Evolutionary conservation across 2,113 vertebrate species (phyloP), one percentile per base, ranked within the genome.

Genomic region (Leucopsar rothschildi): DNA sequence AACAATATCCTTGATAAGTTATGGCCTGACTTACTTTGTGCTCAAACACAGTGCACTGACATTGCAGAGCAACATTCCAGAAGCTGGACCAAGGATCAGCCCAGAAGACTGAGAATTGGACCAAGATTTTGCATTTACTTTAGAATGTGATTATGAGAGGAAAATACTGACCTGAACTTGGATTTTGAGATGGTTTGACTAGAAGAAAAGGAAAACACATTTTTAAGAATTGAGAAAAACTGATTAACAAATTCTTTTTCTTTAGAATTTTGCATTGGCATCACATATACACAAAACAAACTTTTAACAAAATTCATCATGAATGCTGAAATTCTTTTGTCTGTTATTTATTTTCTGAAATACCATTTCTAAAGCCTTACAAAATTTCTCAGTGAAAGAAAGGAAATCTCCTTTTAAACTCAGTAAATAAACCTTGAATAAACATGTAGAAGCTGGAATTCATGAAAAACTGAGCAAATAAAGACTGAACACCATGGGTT

Each of bases 161-260:
- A 88, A 86, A 88, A 96, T 96, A 99, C 99, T 99, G 90, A 99
- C 99, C 99, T 99, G 99, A 99, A 99, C 96, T 99, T 99, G 97
- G 99, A 99, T 98, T 99, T 99, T 70, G 99, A 99, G 97, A 99
- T 99, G 97, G 99, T 99, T 98, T 99, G 98, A 98, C 99, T 99
- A 98, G 91, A 98, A 99, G 82, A 88, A 94, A 97, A 94, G 27
- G n/a, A 95, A 95, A 94, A 87, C 29, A 70, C 16, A 76, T 55
- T 92, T 66, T 94, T 93, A 82, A 83, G 35, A 95, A 94, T 57
- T 6, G 9, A 3, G 22, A 1, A 12, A 52, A 35, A 78, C 40
- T 5, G 63, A 80, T 29, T 20, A 57, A 79, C 19, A 83, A 60
- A 21, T 31, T 16, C 2, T 4, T 57, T 86, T 44, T 28, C 45